Evolutionary conservation across 2,113 vertebrate species (phyloP).

Genomic region (Halichoeres trimaculatus): DNA sequence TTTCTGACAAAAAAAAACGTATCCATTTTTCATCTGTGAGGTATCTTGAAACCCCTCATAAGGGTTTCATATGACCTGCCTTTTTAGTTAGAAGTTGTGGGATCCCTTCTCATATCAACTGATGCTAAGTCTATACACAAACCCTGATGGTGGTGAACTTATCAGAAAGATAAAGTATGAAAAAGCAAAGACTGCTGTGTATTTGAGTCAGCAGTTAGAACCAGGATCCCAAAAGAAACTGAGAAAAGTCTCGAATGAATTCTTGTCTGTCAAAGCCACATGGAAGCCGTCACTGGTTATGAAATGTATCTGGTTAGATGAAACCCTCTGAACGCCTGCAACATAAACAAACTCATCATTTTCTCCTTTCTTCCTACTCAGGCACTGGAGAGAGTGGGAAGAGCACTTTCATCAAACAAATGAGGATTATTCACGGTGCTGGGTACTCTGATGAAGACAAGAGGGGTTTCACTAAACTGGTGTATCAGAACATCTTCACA

Average conservation of each 20-base stretch:
- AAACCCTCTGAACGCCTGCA: slow-evolving; percentile 3
- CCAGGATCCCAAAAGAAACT: neutral
- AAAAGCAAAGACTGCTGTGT: neutral
- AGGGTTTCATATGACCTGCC: too few species aligned
- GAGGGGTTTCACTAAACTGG: slow-evolving; percentile 94
- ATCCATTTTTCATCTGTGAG: too few species aligned
- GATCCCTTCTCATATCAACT: too few species aligned
- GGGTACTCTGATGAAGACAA: slow-evolving; percentile 98
- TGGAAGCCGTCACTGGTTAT: neutral
- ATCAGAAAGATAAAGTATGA: too few species aligned
- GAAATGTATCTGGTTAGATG: slow-evolving; percentile 12
- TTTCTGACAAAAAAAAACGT: too few species aligned
- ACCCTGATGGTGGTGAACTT: too few species aligned
- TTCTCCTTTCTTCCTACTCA: slow-evolving; percentile 40
- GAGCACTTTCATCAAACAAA: slow-evolving; percentile 86
- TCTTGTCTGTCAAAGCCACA: neutral
- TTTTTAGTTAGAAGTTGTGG: too few species aligned
- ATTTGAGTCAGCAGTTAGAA: neutral
- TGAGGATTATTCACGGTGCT: slow-evolving; percentile 89
- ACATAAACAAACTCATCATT: neutral
- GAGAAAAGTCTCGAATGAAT: neutral
- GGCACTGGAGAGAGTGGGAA: slow-evolving; percentile 86
- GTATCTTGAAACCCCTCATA: too few species aligned
- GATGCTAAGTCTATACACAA: too few species aligned
- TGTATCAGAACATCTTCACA: slow-evolving; percentile 99